Evolutionary conservation across 2,797 vertebrate species (phyloP).

Genomic region (Todus mexicanus): DNA sequence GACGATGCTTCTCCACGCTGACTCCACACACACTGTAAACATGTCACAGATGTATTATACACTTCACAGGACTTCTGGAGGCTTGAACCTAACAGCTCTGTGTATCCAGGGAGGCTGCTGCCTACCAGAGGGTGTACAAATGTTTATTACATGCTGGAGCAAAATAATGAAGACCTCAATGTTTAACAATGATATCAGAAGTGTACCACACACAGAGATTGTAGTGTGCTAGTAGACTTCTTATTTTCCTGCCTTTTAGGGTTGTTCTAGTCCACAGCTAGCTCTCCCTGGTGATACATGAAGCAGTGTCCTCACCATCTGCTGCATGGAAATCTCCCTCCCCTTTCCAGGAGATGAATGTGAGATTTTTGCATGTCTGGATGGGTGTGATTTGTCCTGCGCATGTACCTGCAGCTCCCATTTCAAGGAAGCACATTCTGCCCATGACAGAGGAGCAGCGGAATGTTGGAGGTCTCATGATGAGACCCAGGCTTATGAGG

Average conservation of each 20-base stretch:
- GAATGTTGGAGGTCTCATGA: neutral
- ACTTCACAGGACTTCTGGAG: neutral
- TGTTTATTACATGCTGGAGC: neutral
- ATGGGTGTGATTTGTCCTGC: neutral
- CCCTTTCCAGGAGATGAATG: neutral
- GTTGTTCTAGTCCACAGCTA: neutral
- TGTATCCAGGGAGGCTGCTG: neutral
- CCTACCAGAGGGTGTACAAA: fast-evolving
- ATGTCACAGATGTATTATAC: neutral
- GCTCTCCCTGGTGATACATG: neutral
- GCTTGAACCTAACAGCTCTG: neutral
- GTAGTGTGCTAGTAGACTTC: neutral
- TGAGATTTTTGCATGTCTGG: too few relatives aligned
- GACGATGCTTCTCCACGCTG: neutral
- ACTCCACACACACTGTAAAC: neutral
- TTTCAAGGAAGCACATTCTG: neutral
- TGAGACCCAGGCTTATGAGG: neutral
- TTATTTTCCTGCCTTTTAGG: neutral
- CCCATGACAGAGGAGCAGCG: neutral
- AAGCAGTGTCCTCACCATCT: neutral
- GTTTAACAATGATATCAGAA: neutral
- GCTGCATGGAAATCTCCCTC: neutral
- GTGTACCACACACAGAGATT: fast-evolving
- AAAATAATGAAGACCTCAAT: neutral
- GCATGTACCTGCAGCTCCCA: neutral